These are phyloP conservation scores for Physella acuta DNA, from an alignment of 1,140 invertebrate species.

Conservation along the genomic window DNA sequence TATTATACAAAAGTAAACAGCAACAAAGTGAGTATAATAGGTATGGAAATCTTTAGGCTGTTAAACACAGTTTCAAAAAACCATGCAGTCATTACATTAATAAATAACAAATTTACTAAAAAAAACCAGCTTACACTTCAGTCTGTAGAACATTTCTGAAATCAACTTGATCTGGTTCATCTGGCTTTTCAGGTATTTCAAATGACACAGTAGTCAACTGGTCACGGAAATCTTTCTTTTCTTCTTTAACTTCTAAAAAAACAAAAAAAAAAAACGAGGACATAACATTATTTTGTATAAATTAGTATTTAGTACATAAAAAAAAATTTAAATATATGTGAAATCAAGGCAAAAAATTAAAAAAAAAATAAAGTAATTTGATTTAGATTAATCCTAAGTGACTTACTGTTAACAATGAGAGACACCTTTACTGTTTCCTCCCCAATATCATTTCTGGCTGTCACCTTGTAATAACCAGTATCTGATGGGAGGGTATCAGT, in stretches of 20 bases:
- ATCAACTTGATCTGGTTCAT: constrained; percentile 42
- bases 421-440: constrained; percentile 58
- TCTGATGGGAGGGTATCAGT: constrained; percentile 92
- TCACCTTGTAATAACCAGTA: constrained; percentile 90
- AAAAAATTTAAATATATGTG: no score
- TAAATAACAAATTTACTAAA: not conserved
- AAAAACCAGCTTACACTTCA: constrained; percentile 47
- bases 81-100: no score
- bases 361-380: no score
- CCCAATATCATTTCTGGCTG: constrained; percentile 73
- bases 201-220: constrained; percentile 37
- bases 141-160: constrained; percentile 43
- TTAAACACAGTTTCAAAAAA: no score
- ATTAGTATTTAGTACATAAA: no score
- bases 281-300: not conserved
- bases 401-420: constrained; percentile 62
- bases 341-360: no score
- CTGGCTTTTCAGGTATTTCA: constrained; percentile 29
- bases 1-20: no score
- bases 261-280: not conserved
- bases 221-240: constrained; percentile 42
- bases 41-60: not conserved
- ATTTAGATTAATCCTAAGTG: not conserved
- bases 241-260: constrained; percentile 35
- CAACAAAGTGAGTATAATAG: not conserved